These are phyloP conservation scores for Cyclura pinguis DNA, from an alignment of 2,797 vertebrate species.

Conservation along the genomic window DNA sequence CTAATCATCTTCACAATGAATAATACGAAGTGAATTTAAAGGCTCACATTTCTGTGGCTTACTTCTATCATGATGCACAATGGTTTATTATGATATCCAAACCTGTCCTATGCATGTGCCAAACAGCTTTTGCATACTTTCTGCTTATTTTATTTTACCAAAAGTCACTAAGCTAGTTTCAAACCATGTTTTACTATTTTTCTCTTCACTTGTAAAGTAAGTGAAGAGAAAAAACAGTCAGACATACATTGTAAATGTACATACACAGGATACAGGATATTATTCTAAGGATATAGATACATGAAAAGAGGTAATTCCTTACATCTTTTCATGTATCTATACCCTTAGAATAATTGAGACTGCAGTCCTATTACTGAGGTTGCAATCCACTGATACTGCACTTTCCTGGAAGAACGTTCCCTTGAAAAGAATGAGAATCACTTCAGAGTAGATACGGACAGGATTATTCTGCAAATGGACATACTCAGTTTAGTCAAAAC, in stretches of 20 bases:
- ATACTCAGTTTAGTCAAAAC: neutral
- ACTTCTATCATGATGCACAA: neutral
- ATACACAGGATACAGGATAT: rapidly evolving
- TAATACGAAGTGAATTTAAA: too few relatives aligned
- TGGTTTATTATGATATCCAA: neutral
- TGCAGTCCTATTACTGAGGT: neutral
- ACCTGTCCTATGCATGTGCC: neutral
- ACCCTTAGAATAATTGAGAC: neutral
- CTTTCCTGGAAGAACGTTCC: neutral
- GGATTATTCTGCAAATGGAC: neutral
- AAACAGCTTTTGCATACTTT: constrained; percentile 38
- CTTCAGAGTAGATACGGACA: neutral
- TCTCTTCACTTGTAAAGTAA: constrained; percentile 8
- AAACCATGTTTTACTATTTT: neutral
- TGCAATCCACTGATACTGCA: neutral
- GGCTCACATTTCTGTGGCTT: neutral
- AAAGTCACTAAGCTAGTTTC: constrained; percentile 45
- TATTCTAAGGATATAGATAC: neutral
- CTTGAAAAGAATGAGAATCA: neutral
- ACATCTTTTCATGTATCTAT: constrained; percentile 3
- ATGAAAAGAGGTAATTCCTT: constrained; percentile 25
- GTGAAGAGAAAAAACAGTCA: constrained; percentile 23
- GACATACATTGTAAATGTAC: neutral
- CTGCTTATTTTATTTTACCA: constrained; percentile 31
- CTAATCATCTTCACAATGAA: too few relatives aligned